Evolutionary conservation across 2,888 invertebrate genomes (phyloP), one percentile per base, ranked within the genome.

Genomic region (Platycnemis pennipes): DNA sequence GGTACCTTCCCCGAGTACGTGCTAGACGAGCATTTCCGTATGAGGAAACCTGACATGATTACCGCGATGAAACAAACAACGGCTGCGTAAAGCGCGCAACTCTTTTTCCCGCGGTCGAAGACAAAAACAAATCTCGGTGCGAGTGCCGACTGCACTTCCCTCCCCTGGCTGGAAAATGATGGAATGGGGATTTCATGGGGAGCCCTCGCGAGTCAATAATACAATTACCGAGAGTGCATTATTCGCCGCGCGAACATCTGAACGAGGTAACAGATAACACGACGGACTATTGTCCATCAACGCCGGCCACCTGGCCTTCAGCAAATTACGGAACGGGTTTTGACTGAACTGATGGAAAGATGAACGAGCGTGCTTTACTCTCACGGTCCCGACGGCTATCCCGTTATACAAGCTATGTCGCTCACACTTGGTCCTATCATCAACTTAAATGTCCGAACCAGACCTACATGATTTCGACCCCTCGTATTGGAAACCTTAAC

Each of bases 1-100:
- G 77, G 37, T 26, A 37, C 37, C 77, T 13, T n/a, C n/a, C n/a
- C 37, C 13, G 37, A 16, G 37, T 69, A 69, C 31, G 69, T 77
- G 77, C 77, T 77, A 77, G 37, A 13, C 77, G 2, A 37, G 31
- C 77, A 77, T 77, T 77, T 37, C 77, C 77, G 77, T 37, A 77
- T 77, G 77, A 37, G 77, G 77, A 37, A 77, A 77, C 37, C 77
- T n/a, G 77, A 16, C 37, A 37, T 77, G 77, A 77, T 77, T 77
- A 77, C 37, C 37, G 37, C 37, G 77, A 77, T 13, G 7, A 69
- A 69, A 69, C 22, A 77, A 77, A 77, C 37, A 37, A 37, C 77
- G 31, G 31, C 77, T 37, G 26, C 77, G 37, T 0, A 37, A 37
- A 31, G 26, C 1, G 26, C 8, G 77, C 77, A 31, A 77, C 77